Evolutionary conservation across 2,888 invertebrate genomes (phyloP).

Genomic region (Meloe dianella): DNA sequence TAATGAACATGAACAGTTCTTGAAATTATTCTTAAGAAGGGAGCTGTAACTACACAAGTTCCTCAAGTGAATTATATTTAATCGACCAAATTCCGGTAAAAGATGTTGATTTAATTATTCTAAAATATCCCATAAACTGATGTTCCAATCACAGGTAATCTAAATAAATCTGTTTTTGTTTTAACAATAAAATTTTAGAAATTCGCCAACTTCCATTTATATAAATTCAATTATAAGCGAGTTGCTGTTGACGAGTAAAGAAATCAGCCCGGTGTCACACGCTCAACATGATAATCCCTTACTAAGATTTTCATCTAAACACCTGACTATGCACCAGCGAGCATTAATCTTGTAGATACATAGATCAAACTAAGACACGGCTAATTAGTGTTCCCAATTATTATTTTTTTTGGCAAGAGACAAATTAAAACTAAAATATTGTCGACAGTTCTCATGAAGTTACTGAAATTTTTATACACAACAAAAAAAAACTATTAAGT

Average conservation of each 20-base stretch:
- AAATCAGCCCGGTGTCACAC: background rate
- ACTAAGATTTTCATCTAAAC: background rate
- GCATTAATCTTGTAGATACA: background rate
- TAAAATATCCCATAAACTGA: too few relatives aligned
- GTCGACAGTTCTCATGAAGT: background rate
- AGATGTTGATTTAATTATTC: conserved; percentile 14
- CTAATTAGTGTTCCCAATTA: background rate
- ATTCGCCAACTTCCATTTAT: conserved; percentile 16
- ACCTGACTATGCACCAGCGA: background rate
- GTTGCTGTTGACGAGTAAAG: background rate
- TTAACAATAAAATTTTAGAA: too few relatives aligned
- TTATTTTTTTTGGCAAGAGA: background rate
- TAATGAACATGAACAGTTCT: conserved; percentile 12
- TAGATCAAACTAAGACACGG: background rate
- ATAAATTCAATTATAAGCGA: conserved; percentile 20
- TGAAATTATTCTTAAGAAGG: background rate
- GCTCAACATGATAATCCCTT: background rate
- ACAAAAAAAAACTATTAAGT: background rate
- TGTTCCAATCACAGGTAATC: too few relatives aligned
- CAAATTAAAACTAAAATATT: background rate
- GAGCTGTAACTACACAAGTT: background rate
- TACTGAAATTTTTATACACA: background rate
- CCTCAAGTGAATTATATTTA: background rate
- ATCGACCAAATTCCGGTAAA: background rate
- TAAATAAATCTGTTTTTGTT: too few relatives aligned